phyloP scores from a whole-genome alignment of 1,140 invertebrate genomes.

The Drosophila truncata region DNA sequence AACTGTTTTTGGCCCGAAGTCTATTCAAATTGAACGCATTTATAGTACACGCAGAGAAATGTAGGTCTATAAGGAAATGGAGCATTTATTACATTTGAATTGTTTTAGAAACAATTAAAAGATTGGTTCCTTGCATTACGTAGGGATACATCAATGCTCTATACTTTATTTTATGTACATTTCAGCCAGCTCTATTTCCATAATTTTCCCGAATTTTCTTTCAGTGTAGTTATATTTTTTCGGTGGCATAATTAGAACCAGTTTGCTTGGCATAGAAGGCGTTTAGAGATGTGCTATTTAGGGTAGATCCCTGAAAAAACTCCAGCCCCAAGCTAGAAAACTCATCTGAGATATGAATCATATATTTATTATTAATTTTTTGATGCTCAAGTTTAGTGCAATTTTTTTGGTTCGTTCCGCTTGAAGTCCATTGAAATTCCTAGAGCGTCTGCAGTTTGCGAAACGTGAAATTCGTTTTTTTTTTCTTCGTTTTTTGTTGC shows the following conservation, averaged over 20 bases:
- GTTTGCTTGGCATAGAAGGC: constrained; percentile 50
- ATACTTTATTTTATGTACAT: no score
- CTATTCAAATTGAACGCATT: constrained; percentile 50
- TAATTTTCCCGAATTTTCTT: neutral
- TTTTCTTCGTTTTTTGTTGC: neutral
- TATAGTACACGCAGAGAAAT: constrained; percentile 1
- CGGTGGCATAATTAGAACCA: constrained; percentile 75
- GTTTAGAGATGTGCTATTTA: constrained; percentile 9
- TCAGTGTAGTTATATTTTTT: neutral
- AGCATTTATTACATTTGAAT: no score
- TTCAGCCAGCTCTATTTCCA: no score
- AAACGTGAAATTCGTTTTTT: constrained; percentile 3
- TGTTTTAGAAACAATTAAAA: no score
- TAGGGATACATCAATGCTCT: no score
- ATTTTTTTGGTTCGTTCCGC: constrained; percentile 1
- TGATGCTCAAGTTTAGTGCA: constrained; percentile 3
- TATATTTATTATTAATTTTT: constrained; percentile 15
- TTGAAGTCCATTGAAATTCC: constrained; percentile 25
- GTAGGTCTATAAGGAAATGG: neutral
- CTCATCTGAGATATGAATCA: constrained; percentile 13
- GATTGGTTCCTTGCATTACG: no score
- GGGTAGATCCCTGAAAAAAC: neutral
- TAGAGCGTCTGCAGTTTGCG: constrained; percentile 11
- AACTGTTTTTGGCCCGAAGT: constrained; percentile 67
- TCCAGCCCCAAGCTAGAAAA: neutral